phyloP scores from a whole-genome alignment of 2,797 vertebrate species.

The Poecilia picta region DNA sequence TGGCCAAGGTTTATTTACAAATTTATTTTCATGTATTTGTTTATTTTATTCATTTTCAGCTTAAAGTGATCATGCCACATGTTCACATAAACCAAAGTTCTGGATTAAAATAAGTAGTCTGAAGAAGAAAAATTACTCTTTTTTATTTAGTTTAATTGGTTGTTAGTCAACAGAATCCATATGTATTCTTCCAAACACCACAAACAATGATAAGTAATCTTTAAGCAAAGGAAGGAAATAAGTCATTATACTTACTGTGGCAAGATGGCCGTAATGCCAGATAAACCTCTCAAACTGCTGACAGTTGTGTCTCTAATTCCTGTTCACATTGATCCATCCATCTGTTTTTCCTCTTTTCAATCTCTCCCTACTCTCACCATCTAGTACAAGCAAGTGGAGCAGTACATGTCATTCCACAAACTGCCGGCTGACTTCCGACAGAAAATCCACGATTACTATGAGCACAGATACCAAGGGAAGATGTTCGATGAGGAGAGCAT shows the following conservation, averaged over 20 bases:
- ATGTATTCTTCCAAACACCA: background rate
- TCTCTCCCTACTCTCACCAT: constrained; percentile 11
- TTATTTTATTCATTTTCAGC: background rate
- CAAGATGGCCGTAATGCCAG: background rate
- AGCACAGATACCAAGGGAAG: constrained; percentile 98
- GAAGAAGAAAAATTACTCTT: too few species aligned
- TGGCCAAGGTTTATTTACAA: background rate
- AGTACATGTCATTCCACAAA: constrained; percentile 99
- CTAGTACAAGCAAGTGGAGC: constrained; percentile 98
- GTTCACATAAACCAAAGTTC: too few species aligned
- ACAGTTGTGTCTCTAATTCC: background rate
- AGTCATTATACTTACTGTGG: background rate
- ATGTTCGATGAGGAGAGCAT: constrained; percentile 99
- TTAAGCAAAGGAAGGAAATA: background rate
- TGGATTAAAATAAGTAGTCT: too few species aligned
- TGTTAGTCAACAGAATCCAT: background rate
- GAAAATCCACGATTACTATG: constrained; percentile 98
- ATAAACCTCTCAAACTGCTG: constrained; percentile 1
- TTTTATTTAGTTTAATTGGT: background rate
- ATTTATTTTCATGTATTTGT: background rate
- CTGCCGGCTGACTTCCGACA: constrained; percentile 95
- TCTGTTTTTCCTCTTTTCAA: constrained; percentile 9
- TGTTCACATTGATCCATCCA: constrained; percentile 13
- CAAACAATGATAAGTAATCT: background rate
- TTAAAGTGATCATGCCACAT: background rate